Percentiles rank a stretch among this genome's conserved stretches.
Evolutionary conservation across 2,797 vertebrate genomes (phyloP).

Genomic region (Lithobates sylvaticus): DNA sequence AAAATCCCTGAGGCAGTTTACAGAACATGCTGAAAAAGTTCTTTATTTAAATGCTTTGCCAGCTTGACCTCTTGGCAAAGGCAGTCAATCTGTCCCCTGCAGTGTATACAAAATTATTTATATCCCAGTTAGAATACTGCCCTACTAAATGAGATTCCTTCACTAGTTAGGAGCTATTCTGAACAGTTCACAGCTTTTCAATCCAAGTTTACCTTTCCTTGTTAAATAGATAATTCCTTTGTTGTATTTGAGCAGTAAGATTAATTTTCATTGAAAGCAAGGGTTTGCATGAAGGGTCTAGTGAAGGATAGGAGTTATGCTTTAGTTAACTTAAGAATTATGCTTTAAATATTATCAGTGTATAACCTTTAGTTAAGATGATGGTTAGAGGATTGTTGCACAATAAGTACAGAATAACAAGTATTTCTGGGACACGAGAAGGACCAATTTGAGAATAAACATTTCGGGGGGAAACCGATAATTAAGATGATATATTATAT

Average conservation of each 20-base stretch:
- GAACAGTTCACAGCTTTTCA: neutral
- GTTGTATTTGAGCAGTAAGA: neutral
- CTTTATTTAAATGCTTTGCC: constrained; percentile 61
- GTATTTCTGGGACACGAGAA: too few relatives aligned
- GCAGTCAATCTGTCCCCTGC: constrained; percentile 59
- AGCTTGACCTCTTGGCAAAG: constrained; percentile 60
- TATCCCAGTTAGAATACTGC: constrained; percentile 33
- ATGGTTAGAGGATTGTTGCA: too few relatives aligned
- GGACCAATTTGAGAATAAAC: too few relatives aligned
- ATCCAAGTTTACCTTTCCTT: neutral
- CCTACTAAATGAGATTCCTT: constrained; percentile 16
- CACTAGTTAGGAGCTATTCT: neutral
- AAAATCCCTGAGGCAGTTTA: constrained; percentile 60
- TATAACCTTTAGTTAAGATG: too few relatives aligned
- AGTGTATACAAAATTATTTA: constrained; percentile 59
- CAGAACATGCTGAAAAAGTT: constrained; percentile 60
- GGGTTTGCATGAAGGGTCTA: too few relatives aligned
- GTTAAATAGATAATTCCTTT: neutral
- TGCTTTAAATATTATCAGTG: too few relatives aligned
- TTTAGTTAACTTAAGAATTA: too few relatives aligned
- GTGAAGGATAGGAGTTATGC: too few relatives aligned
- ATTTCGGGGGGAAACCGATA: too few relatives aligned
- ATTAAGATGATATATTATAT: too few relatives aligned
- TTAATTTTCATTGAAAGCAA: neutral
- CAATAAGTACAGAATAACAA: too few relatives aligned